These are phyloP conservation scores for Boulengeromyrus knoepffleri DNA, from an alignment of 2,113 vertebrate genomes.

Conservation along the genomic window DNA sequence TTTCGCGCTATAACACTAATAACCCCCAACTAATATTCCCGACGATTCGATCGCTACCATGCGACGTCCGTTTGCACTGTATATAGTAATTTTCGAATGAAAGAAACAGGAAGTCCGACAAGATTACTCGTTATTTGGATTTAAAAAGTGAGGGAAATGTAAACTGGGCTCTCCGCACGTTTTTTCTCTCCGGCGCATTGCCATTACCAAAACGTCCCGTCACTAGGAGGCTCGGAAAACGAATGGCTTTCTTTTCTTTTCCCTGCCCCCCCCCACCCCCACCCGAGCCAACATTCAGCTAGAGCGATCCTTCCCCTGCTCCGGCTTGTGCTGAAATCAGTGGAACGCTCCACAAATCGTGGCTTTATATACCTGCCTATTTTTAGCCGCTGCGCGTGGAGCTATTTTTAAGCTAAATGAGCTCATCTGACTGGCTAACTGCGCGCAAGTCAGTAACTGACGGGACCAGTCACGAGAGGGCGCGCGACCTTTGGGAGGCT, in stretches of 20 bases:
- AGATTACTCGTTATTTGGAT: background rate
- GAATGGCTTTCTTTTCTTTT: background rate
- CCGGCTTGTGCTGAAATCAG: background rate
- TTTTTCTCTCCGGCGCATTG: background rate
- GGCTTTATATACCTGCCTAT: constrained; percentile 62
- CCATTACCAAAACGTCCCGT: background rate
- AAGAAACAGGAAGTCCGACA: background rate
- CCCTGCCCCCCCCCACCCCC: background rate
- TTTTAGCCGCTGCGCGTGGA: constrained; percentile 55
- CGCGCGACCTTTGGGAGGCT: background rate
- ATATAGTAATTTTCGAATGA: background rate
- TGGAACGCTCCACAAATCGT: constrained; percentile 1
- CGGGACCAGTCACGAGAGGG: background rate
- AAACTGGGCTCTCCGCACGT: background rate
- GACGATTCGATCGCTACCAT: background rate
- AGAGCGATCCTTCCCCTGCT: background rate
- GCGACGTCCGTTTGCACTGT: background rate
- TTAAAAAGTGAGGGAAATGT: background rate
- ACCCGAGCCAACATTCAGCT: background rate
- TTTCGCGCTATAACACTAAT: background rate
- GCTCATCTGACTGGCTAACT: constrained; percentile 44
- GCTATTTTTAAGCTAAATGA: constrained; percentile 71
- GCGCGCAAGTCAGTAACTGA: background rate
- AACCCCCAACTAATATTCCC: background rate
- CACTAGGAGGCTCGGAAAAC: background rate